These are phyloP conservation scores for Menura novaehollandiae DNA, from an alignment of 2,113 vertebrate genomes.

Conservation along the genomic window DNA sequence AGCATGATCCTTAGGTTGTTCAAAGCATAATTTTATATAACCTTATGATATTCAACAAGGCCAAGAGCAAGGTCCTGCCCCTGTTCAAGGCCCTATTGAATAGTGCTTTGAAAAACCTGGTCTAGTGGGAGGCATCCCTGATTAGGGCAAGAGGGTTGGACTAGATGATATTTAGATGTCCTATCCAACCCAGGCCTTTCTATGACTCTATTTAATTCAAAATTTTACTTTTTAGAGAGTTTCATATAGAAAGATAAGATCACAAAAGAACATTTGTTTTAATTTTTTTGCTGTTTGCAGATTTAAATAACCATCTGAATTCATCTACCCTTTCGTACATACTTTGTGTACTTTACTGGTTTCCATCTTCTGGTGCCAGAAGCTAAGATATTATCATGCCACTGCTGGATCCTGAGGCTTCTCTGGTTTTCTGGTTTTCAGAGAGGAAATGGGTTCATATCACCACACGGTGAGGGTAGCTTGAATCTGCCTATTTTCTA, in stretches of 20 bases:
- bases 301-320: background rate
- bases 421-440: background rate
- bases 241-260: background rate
- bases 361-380: background rate
- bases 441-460: background rate
- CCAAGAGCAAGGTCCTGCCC: background rate
- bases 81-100: background rate
- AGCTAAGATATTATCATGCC: background rate
- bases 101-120: background rate
- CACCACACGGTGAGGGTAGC: background rate
- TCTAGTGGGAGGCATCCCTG: background rate
- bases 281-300: background rate
- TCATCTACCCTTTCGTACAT: background rate
- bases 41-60: background rate
- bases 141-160: rapidly evolving
- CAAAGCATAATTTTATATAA: background rate
- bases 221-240: background rate
- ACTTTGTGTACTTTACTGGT: background rate
- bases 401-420: background rate
- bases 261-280: background rate
- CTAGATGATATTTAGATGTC: background rate
- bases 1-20: background rate
- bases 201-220: background rate
- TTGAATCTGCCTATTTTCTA: background rate
- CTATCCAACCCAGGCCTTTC: background rate